Conservation (phyloP, 1,140 invertebrate species). For the Vanessa atalanta region DNA sequence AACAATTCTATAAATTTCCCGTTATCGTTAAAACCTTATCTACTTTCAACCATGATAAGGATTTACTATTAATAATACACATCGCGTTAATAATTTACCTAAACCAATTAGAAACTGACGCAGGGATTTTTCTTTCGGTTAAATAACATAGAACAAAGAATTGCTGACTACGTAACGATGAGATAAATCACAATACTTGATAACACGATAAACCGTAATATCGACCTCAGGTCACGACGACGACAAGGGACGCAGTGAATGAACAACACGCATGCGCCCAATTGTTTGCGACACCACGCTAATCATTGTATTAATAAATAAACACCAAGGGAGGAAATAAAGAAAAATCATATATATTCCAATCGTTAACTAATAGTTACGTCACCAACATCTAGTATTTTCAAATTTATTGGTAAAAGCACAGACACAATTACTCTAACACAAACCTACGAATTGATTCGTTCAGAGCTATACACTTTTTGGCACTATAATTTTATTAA, state of each 20-base stretch:
- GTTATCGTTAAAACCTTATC: constrained; percentile 7
- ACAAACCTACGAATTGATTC: constrained; percentile 1
- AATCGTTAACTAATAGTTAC: constrained; percentile 17
- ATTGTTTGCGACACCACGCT: constrained; percentile 42
- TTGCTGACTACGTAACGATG: not conserved
- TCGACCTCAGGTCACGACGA: constrained; percentile 53
- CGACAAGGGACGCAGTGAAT: constrained; percentile 53
- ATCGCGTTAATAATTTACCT: not conserved
- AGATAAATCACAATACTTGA: constrained; percentile 21
- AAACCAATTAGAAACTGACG: not conserved
- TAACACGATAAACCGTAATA: constrained; percentile 37
- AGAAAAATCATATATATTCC: not conserved
- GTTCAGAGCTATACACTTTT: not conserved
- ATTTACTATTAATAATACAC: not conserved
- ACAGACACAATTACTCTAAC: constrained; percentile 17
- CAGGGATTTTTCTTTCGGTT: not conserved
- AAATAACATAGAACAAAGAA: constrained; percentile 5
- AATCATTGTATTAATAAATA: constrained; percentile 47
- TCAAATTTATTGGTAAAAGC: not conserved
- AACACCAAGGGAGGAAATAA: constrained; percentile 29
- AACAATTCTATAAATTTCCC: not conserved
- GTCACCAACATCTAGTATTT: not conserved
- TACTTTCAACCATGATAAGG: not conserved
- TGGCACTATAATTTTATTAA: not conserved
- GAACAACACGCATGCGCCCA: constrained; percentile 55